A percentile compares a stretch with the other conserved stretches of the same genome.
Conservation (phyloP, 1,140 invertebrate species). For the Diabrotica virgifera region DNA sequence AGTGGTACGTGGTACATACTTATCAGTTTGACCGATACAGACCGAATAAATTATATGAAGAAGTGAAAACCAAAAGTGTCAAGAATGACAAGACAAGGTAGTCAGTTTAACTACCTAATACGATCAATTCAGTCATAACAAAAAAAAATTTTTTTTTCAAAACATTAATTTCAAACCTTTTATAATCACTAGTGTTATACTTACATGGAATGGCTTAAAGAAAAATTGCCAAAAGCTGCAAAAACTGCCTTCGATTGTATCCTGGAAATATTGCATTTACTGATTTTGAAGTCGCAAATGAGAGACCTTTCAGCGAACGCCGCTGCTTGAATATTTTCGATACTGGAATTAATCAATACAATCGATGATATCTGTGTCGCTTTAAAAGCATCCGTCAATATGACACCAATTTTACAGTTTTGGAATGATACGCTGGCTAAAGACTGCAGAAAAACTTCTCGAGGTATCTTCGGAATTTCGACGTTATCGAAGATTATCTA, state of each 20-base stretch:
- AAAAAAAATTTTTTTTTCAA: no score
- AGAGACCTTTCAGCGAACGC: conserved; percentile 64
- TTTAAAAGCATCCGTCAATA: conserved; percentile 62
- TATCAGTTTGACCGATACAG: no score
- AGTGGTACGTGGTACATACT: no score
- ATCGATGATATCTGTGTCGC: conserved; percentile 62
- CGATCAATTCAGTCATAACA: no score
- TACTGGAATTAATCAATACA: conserved; percentile 59
- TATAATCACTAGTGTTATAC: conserved; percentile 18
- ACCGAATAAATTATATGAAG: no score
- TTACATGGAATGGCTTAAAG: conserved; percentile 65
- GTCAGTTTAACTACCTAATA: no score
- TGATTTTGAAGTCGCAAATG: conserved; percentile 60
- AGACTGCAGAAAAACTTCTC: conserved; percentile 61
- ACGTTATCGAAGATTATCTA: conserved; percentile 67
- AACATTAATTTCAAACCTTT: no score
- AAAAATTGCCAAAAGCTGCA: conserved; percentile 62
- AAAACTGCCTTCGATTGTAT: conserved; percentile 59
- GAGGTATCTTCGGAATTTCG: conserved; percentile 56
- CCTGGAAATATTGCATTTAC: conserved; percentile 56
- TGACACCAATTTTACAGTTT: conserved; percentile 54
- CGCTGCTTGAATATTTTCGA: conserved; percentile 57
- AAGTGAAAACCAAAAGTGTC: no score
- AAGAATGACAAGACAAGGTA: no score
- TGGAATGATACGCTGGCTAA: conserved; percentile 60